phyloP scores from a whole-genome alignment of 2,888 invertebrate genomes.

The Drosophila subquinaria region DNA sequence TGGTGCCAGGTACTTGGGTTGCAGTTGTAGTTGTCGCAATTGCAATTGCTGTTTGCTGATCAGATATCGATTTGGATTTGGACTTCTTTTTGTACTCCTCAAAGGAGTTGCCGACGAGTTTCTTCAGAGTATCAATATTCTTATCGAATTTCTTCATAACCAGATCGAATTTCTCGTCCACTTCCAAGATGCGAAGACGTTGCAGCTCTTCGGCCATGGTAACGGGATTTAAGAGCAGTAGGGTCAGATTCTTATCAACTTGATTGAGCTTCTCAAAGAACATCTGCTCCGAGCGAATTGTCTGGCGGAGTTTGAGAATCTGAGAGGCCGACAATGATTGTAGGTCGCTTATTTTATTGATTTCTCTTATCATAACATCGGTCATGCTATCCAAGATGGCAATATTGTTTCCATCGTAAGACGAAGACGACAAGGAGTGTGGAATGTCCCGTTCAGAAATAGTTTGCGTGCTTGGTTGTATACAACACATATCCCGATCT shows the following conservation, averaged over 20 bases:
- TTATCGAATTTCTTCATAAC: conserved; percentile 83
- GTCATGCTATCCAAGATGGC: conserved; percentile 63
- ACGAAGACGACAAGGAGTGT: background rate
- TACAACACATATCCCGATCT: background rate
- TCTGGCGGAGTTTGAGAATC: conserved; percentile 73
- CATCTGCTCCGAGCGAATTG: conserved; percentile 74
- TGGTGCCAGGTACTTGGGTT: conserved; percentile 4
- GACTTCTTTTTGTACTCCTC: conserved; percentile 57
- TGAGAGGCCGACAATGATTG: conserved; percentile 71
- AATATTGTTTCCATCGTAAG: conserved; percentile 31
- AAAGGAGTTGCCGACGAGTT: conserved; percentile 82
- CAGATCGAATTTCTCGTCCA: conserved; percentile 62
- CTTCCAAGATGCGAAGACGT: conserved; percentile 36
- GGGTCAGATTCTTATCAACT: conserved; percentile 83
- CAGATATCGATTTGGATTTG: background rate
- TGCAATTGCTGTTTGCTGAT: background rate
- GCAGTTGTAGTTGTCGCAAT: background rate
- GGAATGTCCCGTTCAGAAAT: conserved; percentile 24
- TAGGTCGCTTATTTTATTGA: conserved; percentile 82
- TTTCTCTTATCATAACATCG: conserved; percentile 76
- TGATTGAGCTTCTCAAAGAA: conserved; percentile 84
- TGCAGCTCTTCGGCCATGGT: conserved; percentile 74
- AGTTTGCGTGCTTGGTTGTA: background rate
- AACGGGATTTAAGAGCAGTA: conserved; percentile 83
- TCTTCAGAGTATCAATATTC: conserved; percentile 84